Evolutionary conservation across 2,888 invertebrate species (phyloP).

Genomic region (Clusia tigrina): DNA sequence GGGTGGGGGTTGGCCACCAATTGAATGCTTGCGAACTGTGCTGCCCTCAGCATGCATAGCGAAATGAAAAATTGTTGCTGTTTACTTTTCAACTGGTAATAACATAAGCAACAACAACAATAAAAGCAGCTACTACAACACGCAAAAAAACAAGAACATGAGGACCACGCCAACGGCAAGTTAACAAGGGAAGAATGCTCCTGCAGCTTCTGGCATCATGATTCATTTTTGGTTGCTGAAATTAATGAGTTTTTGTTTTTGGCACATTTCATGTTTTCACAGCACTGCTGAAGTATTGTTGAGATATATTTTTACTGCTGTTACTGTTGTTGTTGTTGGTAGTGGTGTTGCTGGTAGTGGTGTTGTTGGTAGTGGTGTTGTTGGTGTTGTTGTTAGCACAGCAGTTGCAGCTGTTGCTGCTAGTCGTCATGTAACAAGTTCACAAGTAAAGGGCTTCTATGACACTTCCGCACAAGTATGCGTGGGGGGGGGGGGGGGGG

Average conservation of each 20-base stretch:
- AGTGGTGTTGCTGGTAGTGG: neutral
- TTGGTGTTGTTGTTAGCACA: too few relatives aligned
- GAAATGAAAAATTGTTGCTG: constrained; percentile 21
- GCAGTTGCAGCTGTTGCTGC: too few relatives aligned
- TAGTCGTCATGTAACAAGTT: too few relatives aligned
- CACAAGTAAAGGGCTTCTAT: too few relatives aligned
- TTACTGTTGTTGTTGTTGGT: neutral
- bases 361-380: too few relatives aligned
- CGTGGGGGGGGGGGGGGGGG: too few relatives aligned
- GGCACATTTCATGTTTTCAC: too few relatives aligned
- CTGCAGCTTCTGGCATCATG: constrained; percentile 7
- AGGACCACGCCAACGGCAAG: neutral
- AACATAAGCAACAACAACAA: constrained; percentile 12
- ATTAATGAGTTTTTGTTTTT: constrained; percentile 28
- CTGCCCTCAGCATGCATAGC: too few relatives aligned
- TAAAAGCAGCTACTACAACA: constrained; percentile 6
- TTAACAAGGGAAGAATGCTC: neutral
- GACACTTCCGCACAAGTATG: too few relatives aligned
- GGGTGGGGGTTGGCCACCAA: too few relatives aligned
- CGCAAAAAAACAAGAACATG: neutral
- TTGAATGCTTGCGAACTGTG: too few relatives aligned
- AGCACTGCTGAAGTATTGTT: neutral
- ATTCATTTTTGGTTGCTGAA: constrained; percentile 23
- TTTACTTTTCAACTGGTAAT: constrained; percentile 8
- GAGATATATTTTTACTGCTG: neutral